Evolutionary conservation across 1,140 invertebrate species (phyloP).

Genomic region (Panagrolaimus sp.): DNA sequence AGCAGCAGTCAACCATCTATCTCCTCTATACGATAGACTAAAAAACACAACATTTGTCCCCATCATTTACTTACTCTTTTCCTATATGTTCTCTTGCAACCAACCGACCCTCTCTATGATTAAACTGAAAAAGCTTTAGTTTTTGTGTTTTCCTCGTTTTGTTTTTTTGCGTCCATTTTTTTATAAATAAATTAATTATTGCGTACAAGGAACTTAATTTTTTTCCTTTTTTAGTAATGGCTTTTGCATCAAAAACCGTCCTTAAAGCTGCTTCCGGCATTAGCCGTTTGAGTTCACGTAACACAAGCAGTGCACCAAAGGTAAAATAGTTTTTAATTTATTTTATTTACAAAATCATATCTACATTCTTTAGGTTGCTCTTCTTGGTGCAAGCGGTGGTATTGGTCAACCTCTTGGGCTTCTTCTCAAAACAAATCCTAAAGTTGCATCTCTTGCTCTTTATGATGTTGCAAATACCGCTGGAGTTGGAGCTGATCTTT

Average conservation of each 20-base stretch:
- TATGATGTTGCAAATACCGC: constrained; percentile 94
- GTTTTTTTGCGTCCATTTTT: not conserved
- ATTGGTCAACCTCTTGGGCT: constrained; percentile 95
- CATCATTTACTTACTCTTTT: no score
- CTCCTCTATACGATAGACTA: no score
- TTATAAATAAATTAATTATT: no score
- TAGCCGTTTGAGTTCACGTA: constrained; percentile 19
- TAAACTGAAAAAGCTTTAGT: not conserved
- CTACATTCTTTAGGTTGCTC: constrained; percentile 70
- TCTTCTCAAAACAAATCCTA: constrained; percentile 82
- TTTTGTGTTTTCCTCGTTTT: constrained; percentile 8
- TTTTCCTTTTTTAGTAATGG: constrained; percentile 3
- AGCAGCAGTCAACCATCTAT: no score
- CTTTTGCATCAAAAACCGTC: constrained; percentile 27
- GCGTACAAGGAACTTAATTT: no score
- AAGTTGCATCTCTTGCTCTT: constrained; percentile 64
- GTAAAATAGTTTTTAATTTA: constrained; percentile 9
- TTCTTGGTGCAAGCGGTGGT: constrained; percentile 89
- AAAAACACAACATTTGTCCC: no score
- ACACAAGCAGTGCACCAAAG: constrained; percentile 40
- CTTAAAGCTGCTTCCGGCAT: constrained; percentile 31
- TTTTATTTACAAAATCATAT: constrained; percentile 12
- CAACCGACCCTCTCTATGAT: no score
- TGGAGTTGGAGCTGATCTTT: constrained; percentile 93
- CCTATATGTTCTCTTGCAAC: no score